Percentiles rank a stretch among this genome's conserved stretches.
phyloP scores from a whole-genome alignment of 2,113 vertebrate genomes.

The Pseudois nayaur region DNA sequence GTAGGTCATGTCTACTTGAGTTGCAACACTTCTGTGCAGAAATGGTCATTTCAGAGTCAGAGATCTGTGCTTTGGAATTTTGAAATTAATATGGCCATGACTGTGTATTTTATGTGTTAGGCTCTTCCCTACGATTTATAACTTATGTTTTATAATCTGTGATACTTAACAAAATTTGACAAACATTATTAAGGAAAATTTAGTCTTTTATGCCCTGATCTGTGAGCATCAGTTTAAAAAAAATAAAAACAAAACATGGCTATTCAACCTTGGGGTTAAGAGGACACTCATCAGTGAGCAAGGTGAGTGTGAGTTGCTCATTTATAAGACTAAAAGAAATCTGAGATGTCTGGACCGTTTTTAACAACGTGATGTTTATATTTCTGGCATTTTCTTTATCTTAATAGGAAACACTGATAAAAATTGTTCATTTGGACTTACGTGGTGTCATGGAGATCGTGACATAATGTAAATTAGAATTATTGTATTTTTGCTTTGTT shows the following conservation, averaged over 20 bases:
- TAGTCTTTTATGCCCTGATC: not conserved
- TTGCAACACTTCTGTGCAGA: not conserved
- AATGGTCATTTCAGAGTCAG: not conserved
- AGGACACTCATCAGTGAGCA: not conserved
- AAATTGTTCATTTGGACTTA: not conserved
- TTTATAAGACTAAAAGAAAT: slow-evolving; percentile 19
- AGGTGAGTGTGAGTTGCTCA: not conserved
- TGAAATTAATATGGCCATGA: not conserved
- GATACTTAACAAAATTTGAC: not conserved
- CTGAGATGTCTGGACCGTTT: not conserved
- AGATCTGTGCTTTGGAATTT: not conserved
- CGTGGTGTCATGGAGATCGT: not conserved
- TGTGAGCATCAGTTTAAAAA: not conserved
- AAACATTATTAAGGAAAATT: not conserved
- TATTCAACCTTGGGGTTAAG: not conserved
- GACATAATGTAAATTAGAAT: not conserved
- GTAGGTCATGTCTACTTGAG: not conserved
- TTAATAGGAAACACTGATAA: not conserved
- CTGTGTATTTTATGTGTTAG: slow-evolving; percentile 3
- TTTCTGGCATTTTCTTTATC: not conserved
- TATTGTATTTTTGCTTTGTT: not conserved
- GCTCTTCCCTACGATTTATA: not conserved
- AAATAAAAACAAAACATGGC: not conserved
- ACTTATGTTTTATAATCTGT: not conserved
- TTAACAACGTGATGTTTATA: not conserved